Evolutionary conservation across 2,113 vertebrate species (phyloP).

Genomic region (Platichthys stellatus): DNA sequence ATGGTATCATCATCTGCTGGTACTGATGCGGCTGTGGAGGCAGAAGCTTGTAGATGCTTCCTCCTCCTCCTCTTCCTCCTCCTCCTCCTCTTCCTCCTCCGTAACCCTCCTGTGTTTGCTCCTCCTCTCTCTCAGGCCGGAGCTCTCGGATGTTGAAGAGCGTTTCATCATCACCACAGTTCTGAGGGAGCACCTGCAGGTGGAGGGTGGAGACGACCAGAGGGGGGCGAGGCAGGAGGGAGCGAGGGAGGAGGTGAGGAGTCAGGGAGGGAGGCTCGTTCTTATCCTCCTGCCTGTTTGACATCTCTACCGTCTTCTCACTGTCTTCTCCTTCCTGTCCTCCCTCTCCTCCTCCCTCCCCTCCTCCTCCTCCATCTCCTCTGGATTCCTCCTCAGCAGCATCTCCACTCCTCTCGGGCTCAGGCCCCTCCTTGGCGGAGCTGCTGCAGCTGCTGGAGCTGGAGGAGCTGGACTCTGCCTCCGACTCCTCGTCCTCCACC

Average conservation of each 20-base stretch:
- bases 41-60: background rate
- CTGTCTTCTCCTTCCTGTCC: fast-evolving
- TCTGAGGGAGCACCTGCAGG: slow-evolving; percentile 30
- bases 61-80: background rate
- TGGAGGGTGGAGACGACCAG: slow-evolving; percentile 42
- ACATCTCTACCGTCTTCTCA: background rate
- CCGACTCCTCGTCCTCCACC: background rate
- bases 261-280: fast-evolving
- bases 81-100: background rate
- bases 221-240: background rate
- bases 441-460: slow-evolving; percentile 25
- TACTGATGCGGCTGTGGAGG: background rate
- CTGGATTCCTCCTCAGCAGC: background rate
- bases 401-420: background rate
- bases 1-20: background rate
- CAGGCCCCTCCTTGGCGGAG: background rate
- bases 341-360: background rate
- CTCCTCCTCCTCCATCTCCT: background rate
- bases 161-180: background rate
- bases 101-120: background rate
- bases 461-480: slow-evolving; percentile 26
- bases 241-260: slow-evolving; percentile 8
- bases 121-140: background rate
- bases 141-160: background rate
- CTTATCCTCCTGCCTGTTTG: background rate